Evolutionary conservation across 2,888 invertebrate species (phyloP).

Genomic region (Tenthredo livida): DNA sequence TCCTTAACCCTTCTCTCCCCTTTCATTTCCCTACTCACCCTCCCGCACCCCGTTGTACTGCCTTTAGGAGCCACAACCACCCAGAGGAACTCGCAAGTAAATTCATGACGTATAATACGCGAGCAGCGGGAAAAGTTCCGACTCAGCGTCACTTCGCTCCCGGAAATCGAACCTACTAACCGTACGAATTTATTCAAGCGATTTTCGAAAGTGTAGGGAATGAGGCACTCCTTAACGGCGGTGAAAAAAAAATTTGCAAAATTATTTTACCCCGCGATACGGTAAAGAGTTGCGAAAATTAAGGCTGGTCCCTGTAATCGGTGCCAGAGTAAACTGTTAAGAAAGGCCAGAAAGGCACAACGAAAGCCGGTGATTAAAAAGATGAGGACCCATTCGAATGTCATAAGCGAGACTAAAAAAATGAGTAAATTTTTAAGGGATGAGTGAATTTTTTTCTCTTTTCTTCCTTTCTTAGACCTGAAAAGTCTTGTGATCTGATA

Average conservation of each 20-base stretch:
- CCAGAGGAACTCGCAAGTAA: conserved; percentile 47
- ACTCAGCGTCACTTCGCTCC: conserved; percentile 42
- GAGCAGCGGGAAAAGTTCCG: conserved; percentile 44
- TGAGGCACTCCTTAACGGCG: neutral
- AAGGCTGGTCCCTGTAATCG: conserved; percentile 6
- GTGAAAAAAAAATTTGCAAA: conserved; percentile 9
- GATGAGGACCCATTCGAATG: neutral
- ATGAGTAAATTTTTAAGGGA: neutral
- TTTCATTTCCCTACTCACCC: conserved; percentile 51
- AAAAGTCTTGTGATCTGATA: neutral
- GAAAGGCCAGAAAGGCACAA: neutral
- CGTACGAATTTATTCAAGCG: conserved; percentile 60
- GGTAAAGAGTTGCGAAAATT: neutral
- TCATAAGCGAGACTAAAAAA: neutral
- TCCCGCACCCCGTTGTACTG: conserved; percentile 6
- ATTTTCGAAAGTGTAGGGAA: conserved; percentile 21
- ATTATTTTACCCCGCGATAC: neutral
- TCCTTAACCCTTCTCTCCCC: conserved; percentile 69
- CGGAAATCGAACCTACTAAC: conserved; percentile 62
- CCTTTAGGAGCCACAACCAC: conserved; percentile 15
- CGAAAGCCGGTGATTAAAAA: conserved; percentile 34
- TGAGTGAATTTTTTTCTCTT: neutral
- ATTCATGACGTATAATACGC: conserved; percentile 44
- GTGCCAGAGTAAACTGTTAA: neutral
- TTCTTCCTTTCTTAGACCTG: neutral